A percentile compares a stretch with the other conserved stretches of the same genome.
These are phyloP conservation scores for Cyphomyrus discorhynchus DNA, from an alignment of 2,113 vertebrate species.

Conservation along the genomic window DNA sequence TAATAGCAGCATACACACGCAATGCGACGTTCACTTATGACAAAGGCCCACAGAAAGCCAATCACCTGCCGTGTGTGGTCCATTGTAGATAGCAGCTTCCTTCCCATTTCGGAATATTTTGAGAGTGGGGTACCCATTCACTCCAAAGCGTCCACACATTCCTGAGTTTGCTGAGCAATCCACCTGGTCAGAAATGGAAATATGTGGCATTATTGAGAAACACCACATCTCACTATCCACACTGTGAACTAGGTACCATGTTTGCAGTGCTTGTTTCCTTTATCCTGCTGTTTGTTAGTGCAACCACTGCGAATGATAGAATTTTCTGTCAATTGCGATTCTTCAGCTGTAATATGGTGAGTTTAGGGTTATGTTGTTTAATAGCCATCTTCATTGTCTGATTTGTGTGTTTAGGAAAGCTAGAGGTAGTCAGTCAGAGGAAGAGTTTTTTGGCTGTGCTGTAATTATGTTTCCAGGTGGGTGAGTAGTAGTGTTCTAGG, in stretches of 20 bases:
- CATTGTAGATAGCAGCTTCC: conserved; percentile 37
- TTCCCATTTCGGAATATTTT: conserved; percentile 43
- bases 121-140: conserved; percentile 45
- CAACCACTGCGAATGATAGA: neutral
- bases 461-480: neutral
- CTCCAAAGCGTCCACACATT: conserved; percentile 36
- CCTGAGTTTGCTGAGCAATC: conserved; percentile 42
- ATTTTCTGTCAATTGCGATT: neutral
- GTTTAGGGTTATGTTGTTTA: neutral
- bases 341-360: neutral
- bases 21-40: neutral
- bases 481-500: neutral
- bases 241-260: neutral
- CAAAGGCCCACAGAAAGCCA: neutral
- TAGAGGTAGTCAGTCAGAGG: neutral
- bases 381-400: neutral
- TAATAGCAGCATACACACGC: neutral
- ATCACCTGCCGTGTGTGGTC: conserved; percentile 37
- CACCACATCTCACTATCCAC: neutral
- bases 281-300: neutral
- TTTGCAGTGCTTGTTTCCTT: neutral
- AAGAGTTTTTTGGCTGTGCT: neutral
- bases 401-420: neutral
- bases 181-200: conserved; percentile 26
- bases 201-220: neutral